Evolutionary conservation across 64 coral and sea anemone genomes (phyloP).

Genomic region (Montipora capricornis): DNA sequence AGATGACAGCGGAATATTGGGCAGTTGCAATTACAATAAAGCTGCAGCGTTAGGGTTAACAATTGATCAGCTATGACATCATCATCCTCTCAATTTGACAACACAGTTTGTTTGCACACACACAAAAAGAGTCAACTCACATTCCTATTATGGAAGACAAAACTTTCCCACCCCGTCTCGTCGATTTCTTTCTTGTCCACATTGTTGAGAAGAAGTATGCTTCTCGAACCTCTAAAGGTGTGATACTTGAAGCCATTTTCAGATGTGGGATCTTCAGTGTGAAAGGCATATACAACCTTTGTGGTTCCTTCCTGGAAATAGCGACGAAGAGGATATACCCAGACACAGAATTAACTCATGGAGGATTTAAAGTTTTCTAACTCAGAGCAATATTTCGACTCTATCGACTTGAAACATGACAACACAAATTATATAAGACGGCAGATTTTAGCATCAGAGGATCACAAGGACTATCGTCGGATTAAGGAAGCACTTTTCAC

Average conservation of each 20-base stretch:
- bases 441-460: no score
- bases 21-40: no score
- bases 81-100: no score
- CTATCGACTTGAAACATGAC: no score
- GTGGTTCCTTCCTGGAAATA: constrained; percentile 52
- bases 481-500: no score
- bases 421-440: no score
- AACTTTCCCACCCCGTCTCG: neutral
- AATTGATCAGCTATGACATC: no score
- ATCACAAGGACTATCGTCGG: no score
- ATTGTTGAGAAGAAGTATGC: constrained; percentile 58
- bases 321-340: neutral
- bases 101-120: no score
- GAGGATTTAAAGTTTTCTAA: neutral
- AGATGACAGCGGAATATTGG: no score
- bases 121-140: neutral
- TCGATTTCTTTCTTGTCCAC: constrained; percentile 19
- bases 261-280: constrained; percentile 48
- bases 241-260: constrained; percentile 3
- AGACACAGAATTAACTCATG: neutral
- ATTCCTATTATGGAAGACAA: constrained; percentile 32
- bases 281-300: constrained; percentile 72
- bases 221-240: constrained; percentile 16
- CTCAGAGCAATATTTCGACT: no score
- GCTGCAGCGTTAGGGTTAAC: no score